phyloP scores from a whole-genome alignment of 2,797 vertebrate species.

The Sebastes nivosus region DNA sequence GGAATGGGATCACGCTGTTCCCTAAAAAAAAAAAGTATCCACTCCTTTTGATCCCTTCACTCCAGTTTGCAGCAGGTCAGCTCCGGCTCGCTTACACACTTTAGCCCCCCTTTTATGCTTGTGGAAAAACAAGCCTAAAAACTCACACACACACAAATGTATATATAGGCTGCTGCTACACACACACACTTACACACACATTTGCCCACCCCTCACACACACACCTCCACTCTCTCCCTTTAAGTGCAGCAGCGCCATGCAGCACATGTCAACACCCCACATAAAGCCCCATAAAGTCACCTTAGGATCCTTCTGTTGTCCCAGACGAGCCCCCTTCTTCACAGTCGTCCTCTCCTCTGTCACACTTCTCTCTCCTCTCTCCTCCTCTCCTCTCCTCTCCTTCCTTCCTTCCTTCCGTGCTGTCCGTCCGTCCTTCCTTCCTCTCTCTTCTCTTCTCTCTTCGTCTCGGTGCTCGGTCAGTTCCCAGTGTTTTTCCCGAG shows the following conservation, averaged over 20 bases:
- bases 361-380: conserved; percentile 57
- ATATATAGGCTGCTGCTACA: not conserved
- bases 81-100: conserved; percentile 65
- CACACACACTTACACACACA: conserved; percentile 4
- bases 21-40: conserved; percentile 64
- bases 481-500: conserved; percentile 77
- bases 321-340: conserved; percentile 79
- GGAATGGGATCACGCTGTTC: conserved; percentile 58
- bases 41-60: conserved; percentile 82
- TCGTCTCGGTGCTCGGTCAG: conserved; percentile 80
- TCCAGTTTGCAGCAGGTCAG: conserved; percentile 76
- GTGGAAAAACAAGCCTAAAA: conserved; percentile 46
- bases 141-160: conserved; percentile 13
- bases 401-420: conserved; percentile 49
- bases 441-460: conserved; percentile 41
- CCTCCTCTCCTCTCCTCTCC: conserved; percentile 29
- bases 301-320: conserved; percentile 84
- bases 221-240: conserved; percentile 54
- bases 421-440: conserved; percentile 48
- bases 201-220: conserved; percentile 7
- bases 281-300: conserved; percentile 81
- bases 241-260: conserved; percentile 65
- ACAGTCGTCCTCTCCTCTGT: conserved; percentile 67
- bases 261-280: conserved; percentile 72
- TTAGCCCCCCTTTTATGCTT: conserved; percentile 50